Conservation (phyloP, 2,888 invertebrate species). For the Norana najaformis region DNA sequence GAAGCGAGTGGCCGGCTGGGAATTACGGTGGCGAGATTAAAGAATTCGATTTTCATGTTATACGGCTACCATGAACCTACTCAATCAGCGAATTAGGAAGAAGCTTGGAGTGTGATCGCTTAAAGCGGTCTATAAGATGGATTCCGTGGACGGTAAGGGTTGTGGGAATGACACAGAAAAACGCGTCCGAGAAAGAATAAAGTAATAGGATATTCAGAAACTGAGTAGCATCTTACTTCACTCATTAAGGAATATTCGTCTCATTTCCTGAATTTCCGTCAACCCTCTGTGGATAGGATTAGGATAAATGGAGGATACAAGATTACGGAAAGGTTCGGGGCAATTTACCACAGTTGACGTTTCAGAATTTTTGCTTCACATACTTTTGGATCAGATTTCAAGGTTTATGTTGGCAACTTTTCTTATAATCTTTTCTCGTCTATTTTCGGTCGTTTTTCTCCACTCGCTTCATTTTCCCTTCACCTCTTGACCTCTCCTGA, state of each 20-base stretch:
- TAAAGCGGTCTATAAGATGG: slow-evolving; percentile 5
- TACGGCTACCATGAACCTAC: background rate
- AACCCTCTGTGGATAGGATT: too few relatives aligned
- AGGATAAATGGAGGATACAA: background rate
- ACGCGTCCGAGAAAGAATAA: background rate
- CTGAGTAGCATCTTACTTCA: background rate
- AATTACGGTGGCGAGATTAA: slow-evolving; percentile 7
- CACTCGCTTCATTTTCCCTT: too few relatives aligned
- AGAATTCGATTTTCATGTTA: slow-evolving; percentile 5
- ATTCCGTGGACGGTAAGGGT: background rate
- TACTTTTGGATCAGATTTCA: background rate
- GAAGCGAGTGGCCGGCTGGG: slow-evolving; percentile 7
- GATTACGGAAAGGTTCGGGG: too few relatives aligned
- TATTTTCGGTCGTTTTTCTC: too few relatives aligned
- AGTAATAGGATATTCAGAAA: background rate
- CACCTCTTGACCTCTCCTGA: too few relatives aligned
- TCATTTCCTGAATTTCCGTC: background rate
- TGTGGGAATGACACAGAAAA: background rate
- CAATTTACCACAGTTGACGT: background rate
- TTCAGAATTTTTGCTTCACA: background rate
- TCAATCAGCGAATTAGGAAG: background rate
- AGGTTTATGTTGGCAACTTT: background rate
- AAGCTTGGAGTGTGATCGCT: background rate
- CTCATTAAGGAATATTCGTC: too few relatives aligned
- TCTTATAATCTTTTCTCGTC: background rate